A percentile compares a stretch with the other conserved stretches of the same genome.
Evolutionary conservation across 2,888 invertebrate genomes (phyloP).

Genomic region (Sericinus montela): DNA sequence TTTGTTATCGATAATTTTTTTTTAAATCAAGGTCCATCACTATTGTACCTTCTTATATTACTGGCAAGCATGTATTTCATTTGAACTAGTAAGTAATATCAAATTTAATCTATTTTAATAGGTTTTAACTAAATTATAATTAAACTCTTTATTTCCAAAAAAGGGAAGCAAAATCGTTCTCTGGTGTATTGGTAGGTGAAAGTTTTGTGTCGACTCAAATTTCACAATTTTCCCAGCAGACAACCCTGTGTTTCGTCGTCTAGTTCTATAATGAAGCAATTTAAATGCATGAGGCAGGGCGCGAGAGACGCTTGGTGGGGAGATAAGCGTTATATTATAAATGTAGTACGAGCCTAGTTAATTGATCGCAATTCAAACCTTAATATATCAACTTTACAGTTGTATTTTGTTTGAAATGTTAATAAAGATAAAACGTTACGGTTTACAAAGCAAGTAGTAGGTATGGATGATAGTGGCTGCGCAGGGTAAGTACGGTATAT

Average conservation of each 20-base stretch:
- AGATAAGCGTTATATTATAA: constrained; percentile 37
- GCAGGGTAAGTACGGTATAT: constrained; percentile 74
- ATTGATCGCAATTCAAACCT: constrained; percentile 26
- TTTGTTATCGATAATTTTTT: too few species aligned
- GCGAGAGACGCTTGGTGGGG: constrained; percentile 73
- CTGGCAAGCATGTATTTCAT: too few species aligned
- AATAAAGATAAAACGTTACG: constrained; percentile 25
- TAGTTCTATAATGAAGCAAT: constrained; percentile 80
- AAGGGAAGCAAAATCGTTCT: neutral
- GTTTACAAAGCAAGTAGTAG: constrained; percentile 39
- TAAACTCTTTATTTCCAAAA: too few species aligned
- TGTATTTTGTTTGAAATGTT: constrained; percentile 20
- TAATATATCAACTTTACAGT: constrained; percentile 13
- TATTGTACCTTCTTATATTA: too few species aligned
- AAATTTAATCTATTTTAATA: too few species aligned
- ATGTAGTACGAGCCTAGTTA: constrained; percentile 32
- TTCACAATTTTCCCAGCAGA: constrained; percentile 48
- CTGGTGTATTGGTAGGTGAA: constrained; percentile 24
- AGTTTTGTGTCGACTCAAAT: constrained; percentile 29
- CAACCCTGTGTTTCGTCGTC: constrained; percentile 71
- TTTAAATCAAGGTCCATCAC: too few species aligned
- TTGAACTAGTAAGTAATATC: too few species aligned
- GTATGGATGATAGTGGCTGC: constrained; percentile 75
- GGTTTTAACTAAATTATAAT: too few species aligned
- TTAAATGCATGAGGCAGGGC: constrained; percentile 81